phyloP scores from a whole-genome alignment of 2,888 invertebrate genomes.

The Sesamia inferens region DNA sequence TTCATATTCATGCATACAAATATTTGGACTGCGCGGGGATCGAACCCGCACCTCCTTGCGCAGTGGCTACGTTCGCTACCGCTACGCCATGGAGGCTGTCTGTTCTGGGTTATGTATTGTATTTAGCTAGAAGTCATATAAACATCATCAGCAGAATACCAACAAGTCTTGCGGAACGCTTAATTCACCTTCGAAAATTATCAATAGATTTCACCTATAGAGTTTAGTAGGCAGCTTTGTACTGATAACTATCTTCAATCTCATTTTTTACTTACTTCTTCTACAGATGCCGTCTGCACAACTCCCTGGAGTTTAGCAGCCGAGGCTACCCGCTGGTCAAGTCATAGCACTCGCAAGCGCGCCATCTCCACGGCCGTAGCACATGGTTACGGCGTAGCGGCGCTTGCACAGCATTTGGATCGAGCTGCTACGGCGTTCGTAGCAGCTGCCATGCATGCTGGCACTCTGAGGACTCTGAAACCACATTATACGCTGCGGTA shows the following conservation, averaged over 20 bases:
- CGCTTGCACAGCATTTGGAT: constrained; percentile 96
- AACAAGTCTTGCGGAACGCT: background rate
- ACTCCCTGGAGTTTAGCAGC: constrained; percentile 65
- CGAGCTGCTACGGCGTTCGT: constrained; percentile 95
- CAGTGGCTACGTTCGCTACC: too few species aligned
- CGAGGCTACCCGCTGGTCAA: constrained; percentile 91
- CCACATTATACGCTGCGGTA: constrained; percentile 94
- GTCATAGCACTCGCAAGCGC: constrained; percentile 92
- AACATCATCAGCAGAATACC: background rate
- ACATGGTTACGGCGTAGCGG: constrained; percentile 96
- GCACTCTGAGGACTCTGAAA: constrained; percentile 94
- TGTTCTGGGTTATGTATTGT: too few species aligned
- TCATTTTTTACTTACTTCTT: background rate
- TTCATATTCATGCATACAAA: too few species aligned
- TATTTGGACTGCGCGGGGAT: too few species aligned
- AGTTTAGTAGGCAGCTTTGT: background rate
- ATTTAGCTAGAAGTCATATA: background rate
- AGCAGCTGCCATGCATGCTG: constrained; percentile 94
- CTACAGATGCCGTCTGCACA: constrained; percentile 38
- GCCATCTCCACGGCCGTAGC: constrained; percentile 93
- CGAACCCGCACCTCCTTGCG: too few species aligned
- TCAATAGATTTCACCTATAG: background rate
- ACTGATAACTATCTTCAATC: background rate
- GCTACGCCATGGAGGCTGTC: too few species aligned
- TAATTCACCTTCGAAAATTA: background rate